Evolutionary conservation across 2,797 vertebrate species (phyloP).

Genomic region (Psittacula derbiana): DNA sequence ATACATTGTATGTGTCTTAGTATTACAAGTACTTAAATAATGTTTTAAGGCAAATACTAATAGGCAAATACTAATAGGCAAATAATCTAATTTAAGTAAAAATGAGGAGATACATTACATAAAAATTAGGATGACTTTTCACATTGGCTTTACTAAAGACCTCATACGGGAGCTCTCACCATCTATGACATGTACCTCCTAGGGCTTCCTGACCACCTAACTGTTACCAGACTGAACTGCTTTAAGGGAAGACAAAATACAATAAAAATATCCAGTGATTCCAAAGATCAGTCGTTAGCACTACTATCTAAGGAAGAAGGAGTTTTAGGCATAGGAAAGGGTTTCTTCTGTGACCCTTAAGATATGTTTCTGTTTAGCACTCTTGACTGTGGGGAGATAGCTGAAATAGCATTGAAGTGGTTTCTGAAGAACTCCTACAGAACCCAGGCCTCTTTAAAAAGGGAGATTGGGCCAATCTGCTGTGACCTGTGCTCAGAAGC

Average conservation of each 20-base stretch:
- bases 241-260: background rate
- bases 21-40: background rate
- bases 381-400: background rate
- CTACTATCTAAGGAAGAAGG: background rate
- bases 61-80: background rate
- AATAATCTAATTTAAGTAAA: background rate
- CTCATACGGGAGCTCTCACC: background rate
- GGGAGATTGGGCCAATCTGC: background rate
- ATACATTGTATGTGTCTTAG: fast-evolving
- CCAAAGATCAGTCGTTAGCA: background rate
- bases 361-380: background rate
- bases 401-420: background rate
- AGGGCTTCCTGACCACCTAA: background rate
- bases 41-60: background rate
- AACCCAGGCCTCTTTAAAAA: background rate
- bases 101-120: background rate
- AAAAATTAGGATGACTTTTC: background rate
- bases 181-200: background rate
- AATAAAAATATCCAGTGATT: background rate
- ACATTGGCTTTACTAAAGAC: background rate
- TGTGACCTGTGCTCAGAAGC: background rate
- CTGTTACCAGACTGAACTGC: background rate
- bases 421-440: background rate
- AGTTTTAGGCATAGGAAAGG: background rate
- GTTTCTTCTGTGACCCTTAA: background rate